Percentiles rank a stretch among this genome's conserved stretches.
phyloP scores from a whole-genome alignment of 30 jellyfish, hydroid and myxozoan genomes.

The Catostylus mosaicus region DNA sequence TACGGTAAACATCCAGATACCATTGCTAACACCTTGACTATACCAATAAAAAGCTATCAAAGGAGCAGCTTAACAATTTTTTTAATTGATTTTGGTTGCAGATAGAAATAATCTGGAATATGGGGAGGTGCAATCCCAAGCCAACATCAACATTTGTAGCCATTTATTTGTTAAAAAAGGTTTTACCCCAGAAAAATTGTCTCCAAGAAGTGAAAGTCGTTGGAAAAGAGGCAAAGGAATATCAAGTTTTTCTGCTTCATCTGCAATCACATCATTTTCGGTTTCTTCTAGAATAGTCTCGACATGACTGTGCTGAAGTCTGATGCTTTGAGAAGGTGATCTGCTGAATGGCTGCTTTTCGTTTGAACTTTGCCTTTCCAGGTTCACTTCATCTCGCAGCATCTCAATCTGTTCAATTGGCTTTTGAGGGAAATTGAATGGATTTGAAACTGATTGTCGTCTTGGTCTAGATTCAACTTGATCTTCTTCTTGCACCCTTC shows the following conservation, averaged over 20 bases:
- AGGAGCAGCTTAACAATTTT: no score
- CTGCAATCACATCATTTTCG: slow-evolving; percentile 32
- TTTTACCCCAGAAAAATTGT: slow-evolving; percentile 77
- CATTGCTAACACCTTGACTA: no score
- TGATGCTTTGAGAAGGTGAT: slow-evolving; percentile 21
- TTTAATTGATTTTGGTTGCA: no score
- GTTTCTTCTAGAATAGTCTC: slow-evolving; percentile 27
- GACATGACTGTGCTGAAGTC: background rate
- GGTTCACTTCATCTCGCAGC: slow-evolving; percentile 83
- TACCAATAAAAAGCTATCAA: no score
- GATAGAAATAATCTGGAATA: no score
- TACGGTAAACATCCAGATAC: no score
- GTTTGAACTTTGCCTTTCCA: slow-evolving; percentile 37
- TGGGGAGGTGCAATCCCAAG: no score
- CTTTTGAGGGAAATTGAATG: slow-evolving; percentile 81
- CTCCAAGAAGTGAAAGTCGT: slow-evolving; percentile 69
- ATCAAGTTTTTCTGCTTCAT: slow-evolving; percentile 22
- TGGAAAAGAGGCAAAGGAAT: slow-evolving; percentile 50
- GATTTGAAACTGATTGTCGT: slow-evolving; percentile 51
- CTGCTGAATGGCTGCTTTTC: slow-evolving; percentile 1
- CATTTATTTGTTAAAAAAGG: background rate
- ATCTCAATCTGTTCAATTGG: slow-evolving; percentile 88
- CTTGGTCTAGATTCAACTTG: slow-evolving; percentile 18
- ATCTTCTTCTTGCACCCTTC: background rate
- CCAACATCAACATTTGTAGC: no score